These are phyloP conservation scores for Panurus biarmicus DNA, from an alignment of 2,113 vertebrate genomes.

Conservation along the genomic window DNA sequence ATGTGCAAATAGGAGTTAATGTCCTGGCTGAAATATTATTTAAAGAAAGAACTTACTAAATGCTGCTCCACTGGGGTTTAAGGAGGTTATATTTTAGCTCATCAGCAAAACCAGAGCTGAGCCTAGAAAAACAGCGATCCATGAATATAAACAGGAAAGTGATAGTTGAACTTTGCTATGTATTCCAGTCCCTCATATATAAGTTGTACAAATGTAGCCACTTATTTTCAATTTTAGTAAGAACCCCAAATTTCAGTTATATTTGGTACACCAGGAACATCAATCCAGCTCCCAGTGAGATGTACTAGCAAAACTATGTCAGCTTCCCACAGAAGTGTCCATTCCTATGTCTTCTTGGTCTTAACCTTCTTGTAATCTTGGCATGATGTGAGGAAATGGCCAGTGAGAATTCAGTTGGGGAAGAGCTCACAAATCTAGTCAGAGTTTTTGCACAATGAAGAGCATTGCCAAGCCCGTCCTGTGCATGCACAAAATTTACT, in stretches of 20 bases:
- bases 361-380: neutral
- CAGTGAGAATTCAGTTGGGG: neutral
- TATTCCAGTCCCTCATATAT: neutral
- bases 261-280: neutral
- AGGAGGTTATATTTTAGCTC: constrained; percentile 40
- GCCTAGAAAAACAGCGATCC: constrained; percentile 36
- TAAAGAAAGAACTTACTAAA: constrained; percentile 23
- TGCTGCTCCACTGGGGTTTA: constrained; percentile 11
- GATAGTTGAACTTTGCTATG: neutral
- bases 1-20: constrained; percentile 26
- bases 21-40: constrained; percentile 17
- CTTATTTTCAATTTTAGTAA: neutral
- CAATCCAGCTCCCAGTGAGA: neutral
- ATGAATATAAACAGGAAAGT: constrained; percentile 40
- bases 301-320: neutral
- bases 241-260: neutral
- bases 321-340: neutral
- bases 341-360: neutral
- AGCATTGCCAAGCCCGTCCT: neutral
- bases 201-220: neutral
- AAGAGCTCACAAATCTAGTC: neutral
- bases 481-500: neutral
- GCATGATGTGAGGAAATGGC: neutral
- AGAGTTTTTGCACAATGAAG: neutral
- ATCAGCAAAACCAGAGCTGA: constrained; percentile 41